Conservation (phyloP, 2,888 invertebrate species). For the Mylabris sibirica region DNA sequence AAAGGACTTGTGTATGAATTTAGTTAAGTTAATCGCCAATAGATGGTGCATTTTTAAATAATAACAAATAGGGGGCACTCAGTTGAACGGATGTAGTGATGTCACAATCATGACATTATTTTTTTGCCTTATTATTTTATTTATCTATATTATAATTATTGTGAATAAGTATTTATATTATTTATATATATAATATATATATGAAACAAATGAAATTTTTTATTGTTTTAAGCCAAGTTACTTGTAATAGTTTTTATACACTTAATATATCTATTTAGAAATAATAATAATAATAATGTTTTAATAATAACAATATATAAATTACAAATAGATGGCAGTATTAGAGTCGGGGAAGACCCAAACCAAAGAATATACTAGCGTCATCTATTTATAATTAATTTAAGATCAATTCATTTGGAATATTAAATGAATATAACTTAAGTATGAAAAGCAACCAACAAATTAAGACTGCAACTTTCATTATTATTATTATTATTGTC, state of each 20-base stretch:
- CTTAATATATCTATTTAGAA: neutral
- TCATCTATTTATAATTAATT: constrained; percentile 22
- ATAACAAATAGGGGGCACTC: too few relatives aligned
- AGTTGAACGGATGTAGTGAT: too few relatives aligned
- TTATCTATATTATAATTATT: too few relatives aligned
- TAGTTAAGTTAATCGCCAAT: too few relatives aligned
- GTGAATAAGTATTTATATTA: constrained; percentile 3
- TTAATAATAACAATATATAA: neutral
- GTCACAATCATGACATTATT: too few relatives aligned
- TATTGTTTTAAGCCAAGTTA: constrained; percentile 27
- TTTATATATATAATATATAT: constrained; percentile 13
- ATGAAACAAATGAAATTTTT: constrained; percentile 9
- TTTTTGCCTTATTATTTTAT: too few relatives aligned
- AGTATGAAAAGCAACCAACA: too few relatives aligned
- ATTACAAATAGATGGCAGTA: neutral
- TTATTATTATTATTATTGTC: neutral
- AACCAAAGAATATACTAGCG: neutral
- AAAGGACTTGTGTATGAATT: too few relatives aligned
- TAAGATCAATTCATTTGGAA: neutral
- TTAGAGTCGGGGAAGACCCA: too few relatives aligned
- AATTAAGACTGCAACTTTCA: neutral
- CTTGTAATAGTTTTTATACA: constrained; percentile 23
- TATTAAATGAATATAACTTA: too few relatives aligned
- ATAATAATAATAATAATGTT: neutral
- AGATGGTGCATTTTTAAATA: too few relatives aligned